Base-by-base conservation (phyloP, 37 sponge, comb jelly and placozoan genomes). In the Ephydatia muelleri region DNA sequence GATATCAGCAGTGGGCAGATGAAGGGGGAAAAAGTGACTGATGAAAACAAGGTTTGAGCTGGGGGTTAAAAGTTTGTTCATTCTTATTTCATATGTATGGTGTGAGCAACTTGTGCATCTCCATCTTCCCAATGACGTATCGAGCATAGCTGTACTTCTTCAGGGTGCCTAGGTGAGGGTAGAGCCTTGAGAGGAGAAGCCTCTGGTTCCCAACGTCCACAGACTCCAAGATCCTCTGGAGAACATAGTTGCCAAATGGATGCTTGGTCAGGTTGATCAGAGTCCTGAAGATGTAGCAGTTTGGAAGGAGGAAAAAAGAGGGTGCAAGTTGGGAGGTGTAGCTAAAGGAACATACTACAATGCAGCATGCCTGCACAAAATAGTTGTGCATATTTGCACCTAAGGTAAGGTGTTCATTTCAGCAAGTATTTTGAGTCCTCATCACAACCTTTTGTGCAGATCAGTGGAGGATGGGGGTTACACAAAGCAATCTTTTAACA, bases 241-340 rank as follows among this genome's bases (percentile, higher is more conserved):
- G 89, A 26, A 95, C 96, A 67, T 95, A 95, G 74, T 95, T 95
- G 67, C 93, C 96, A 73, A 83, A 95, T 80, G 93, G 93, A 65
- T 95, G 93, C 70, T 93, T 95, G 86, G 90, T 93, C 89, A 95
- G 90, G 12, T 88, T 90, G 82, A 88, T 82, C 8, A 95, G 88
- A 19, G 89, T 86, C 65, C 93, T 93, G 57, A 1, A 57, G 57
- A 21, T 14, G 47, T 43, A 11, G 69, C 65, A 4, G 8, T 43
- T 43, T n/a, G 70, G 38, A 68, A 35, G 21, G 37, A 77, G 8
- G 66, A 39, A 87, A 66, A 77, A 77, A 22, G 48, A 77, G 48
- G 78, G 48, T 19, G 78, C 36, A 26, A 13, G 39, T 19, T 16
- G 14, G 19, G 29, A 80, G 14, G 21, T 13, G 67, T 39, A 38